A percentile compares a stretch with the other conserved stretches of the same genome.
Evolutionary conservation across 2,888 invertebrate genomes (phyloP).

Genomic region (Leptinotarsa tumamoca): DNA sequence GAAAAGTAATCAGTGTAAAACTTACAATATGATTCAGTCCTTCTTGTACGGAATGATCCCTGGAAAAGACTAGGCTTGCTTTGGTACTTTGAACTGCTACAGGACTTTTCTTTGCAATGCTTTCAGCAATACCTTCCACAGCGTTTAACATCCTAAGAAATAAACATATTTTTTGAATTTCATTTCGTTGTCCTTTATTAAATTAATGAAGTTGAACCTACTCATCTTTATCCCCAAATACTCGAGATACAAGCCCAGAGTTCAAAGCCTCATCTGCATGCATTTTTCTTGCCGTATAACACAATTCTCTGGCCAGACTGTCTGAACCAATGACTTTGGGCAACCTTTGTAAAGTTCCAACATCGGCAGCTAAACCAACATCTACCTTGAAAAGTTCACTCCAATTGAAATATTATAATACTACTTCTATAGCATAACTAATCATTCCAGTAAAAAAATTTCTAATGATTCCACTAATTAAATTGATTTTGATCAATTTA

Average conservation of each 20-base stretch:
- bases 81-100: conserved; percentile 96
- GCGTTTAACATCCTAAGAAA: conserved; percentile 75
- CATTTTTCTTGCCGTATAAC: conserved; percentile 87
- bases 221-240: conserved; percentile 78
- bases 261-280: conserved; percentile 82
- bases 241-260: conserved; percentile 85
- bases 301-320: conserved; percentile 88
- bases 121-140: conserved; percentile 79
- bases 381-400: conserved; percentile 67
- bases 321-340: conserved; percentile 92
- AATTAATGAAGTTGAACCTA: conserved; percentile 58
- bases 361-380: conserved; percentile 93
- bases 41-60: conserved; percentile 88
- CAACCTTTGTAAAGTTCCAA: conserved; percentile 92
- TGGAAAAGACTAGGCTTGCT: conserved; percentile 83
- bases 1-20: background rate
- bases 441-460: too few species aligned
- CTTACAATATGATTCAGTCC: conserved; percentile 93
- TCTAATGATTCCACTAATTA: too few species aligned
- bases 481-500: too few species aligned
- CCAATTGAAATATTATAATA: background rate
- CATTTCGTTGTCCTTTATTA: background rate
- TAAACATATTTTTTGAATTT: background rate
- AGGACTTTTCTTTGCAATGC: conserved; percentile 91
- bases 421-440: too few species aligned